Conservation (phyloP, 2,888 invertebrate genomes). For the Drosophila kanekoi region DNA sequence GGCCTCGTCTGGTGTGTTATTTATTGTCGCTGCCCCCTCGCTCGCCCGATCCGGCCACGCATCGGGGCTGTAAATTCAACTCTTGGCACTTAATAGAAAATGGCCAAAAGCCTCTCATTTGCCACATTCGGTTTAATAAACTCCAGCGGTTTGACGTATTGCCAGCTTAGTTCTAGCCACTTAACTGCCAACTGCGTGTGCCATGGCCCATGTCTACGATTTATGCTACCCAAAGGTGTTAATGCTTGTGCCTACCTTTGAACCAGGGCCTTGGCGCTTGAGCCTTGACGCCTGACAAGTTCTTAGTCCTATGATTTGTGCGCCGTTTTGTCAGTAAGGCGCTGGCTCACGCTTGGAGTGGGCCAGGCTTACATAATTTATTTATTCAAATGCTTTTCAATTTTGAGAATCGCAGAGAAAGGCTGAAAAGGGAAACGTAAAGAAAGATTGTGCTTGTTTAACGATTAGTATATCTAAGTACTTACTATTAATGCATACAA, state of each 20-base stretch:
- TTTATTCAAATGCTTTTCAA: neutral
- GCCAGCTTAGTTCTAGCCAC: conserved; percentile 77
- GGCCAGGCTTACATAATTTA: conserved; percentile 14
- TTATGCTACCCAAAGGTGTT: conserved; percentile 57
- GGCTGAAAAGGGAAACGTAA: neutral
- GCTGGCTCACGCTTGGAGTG: neutral
- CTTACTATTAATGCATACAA: too few relatives aligned
- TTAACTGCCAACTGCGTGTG: conserved; percentile 61
- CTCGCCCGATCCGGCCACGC: neutral
- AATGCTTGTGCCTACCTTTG: conserved; percentile 19
- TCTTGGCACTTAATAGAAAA: conserved; percentile 75
- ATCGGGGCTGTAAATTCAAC: conserved; percentile 68
- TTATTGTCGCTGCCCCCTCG: conserved; percentile 48
- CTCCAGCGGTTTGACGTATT: conserved; percentile 69
- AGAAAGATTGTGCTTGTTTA: too few relatives aligned
- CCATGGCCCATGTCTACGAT: conserved; percentile 36
- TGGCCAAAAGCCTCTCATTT: conserved; percentile 72
- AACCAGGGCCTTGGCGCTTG: neutral
- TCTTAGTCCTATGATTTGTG: conserved; percentile 54
- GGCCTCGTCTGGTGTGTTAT: conserved; percentile 59
- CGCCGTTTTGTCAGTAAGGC: conserved; percentile 23
- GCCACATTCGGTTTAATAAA: conserved; percentile 63
- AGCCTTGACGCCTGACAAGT: conserved; percentile 23
- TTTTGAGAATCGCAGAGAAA: neutral
- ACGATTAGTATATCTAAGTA: too few relatives aligned